phyloP scores from a whole-genome alignment of 2,113 vertebrate species.

The Capreolus pygargus region DNA sequence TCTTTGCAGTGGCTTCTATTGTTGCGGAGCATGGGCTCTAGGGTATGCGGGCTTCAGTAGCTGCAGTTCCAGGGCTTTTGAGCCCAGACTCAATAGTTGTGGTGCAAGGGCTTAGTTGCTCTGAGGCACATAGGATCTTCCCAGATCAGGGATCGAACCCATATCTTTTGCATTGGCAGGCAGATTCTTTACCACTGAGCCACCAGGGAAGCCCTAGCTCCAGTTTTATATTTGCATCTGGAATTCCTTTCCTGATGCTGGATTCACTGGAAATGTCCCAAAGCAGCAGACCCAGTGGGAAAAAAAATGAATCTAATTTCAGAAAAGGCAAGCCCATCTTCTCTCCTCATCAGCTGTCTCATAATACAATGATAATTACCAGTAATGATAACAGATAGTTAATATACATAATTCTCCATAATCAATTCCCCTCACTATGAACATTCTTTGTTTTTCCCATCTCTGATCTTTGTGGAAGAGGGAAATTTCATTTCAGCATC shows the following conservation, averaged over 20 bases:
- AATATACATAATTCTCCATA: neutral
- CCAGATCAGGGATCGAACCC: neutral
- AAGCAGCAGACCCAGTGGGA: neutral
- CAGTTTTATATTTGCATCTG: neutral
- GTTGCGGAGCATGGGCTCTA: rapidly evolving
- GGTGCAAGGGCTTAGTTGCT: neutral
- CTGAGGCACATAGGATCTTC: neutral
- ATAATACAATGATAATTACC: neutral
- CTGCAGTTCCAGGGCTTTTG: neutral
- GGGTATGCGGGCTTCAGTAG: rapidly evolving
- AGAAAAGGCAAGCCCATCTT: neutral
- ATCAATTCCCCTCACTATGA: neutral
- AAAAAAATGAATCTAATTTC: conserved; percentile 14
- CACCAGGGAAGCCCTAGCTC: neutral
- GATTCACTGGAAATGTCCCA: neutral
- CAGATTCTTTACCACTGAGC: neutral
- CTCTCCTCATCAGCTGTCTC: neutral
- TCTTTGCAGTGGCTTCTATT: neutral
- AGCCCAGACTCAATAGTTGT: neutral
- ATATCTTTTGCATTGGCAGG: neutral
- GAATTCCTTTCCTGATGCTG: neutral
- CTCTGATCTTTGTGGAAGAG: neutral
- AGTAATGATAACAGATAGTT: neutral
- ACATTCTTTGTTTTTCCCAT: neutral
- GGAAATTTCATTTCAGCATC: neutral